Conservation (phyloP, 2,113 vertebrate genomes). For the Austrofundulus limnaeus region DNA sequence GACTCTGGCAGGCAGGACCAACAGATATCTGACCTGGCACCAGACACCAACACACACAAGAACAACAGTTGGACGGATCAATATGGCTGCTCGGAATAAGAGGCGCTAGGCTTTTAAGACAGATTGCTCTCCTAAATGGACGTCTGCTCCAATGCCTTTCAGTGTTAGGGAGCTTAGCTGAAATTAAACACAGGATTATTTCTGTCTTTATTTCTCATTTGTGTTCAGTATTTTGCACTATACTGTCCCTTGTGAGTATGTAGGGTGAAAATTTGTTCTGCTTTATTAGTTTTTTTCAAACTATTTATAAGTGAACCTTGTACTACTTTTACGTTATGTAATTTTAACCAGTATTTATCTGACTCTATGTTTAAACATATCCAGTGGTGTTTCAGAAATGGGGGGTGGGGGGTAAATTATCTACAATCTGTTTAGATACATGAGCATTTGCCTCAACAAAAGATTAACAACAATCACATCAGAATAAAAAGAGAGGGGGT, state of each 20-base stretch:
- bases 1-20: constrained; percentile 41
- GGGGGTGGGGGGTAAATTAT: background rate
- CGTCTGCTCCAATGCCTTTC: constrained; percentile 49
- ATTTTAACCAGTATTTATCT: background rate
- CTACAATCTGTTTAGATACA: constrained; percentile 1
- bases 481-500: constrained; percentile 9
- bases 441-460: constrained; percentile 11
- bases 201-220: constrained; percentile 47
- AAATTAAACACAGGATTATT: constrained; percentile 34
- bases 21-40: constrained; percentile 62
- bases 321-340: background rate
- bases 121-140: constrained; percentile 68
- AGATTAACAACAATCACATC: constrained; percentile 46
- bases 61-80: constrained; percentile 54
- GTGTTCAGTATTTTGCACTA: constrained; percentile 45
- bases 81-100: constrained; percentile 62
- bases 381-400: background rate
- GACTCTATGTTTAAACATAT: background rate
- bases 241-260: constrained; percentile 21
- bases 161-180: constrained; percentile 45
- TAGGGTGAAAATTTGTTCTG: constrained; percentile 33
- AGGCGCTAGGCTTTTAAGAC: constrained; percentile 57
- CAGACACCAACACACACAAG: constrained; percentile 43
- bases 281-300: constrained; percentile 36
- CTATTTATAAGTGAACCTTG: background rate